A percentile compares a stretch with the other conserved stretches of the same genome.
These are phyloP conservation scores for Suncus etruscus DNA, from an alignment of 2,113 vertebrate species.

Conservation along the genomic window DNA sequence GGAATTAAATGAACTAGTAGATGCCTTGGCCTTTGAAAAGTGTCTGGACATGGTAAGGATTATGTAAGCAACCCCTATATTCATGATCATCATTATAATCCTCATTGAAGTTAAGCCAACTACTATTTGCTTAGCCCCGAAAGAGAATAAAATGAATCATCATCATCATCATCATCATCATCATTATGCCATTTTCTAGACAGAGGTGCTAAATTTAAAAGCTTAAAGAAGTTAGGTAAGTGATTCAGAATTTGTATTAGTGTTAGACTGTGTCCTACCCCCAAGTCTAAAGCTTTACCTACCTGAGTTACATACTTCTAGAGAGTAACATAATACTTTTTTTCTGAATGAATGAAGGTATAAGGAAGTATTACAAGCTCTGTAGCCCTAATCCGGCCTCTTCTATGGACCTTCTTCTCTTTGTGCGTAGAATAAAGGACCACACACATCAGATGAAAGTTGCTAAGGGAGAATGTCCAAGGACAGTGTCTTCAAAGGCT, in stretches of 20 bases:
- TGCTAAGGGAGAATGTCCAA: rapidly evolving
- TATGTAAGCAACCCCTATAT: no score
- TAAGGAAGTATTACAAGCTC: not conserved
- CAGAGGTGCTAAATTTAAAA: not conserved
- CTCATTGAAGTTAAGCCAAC: not conserved
- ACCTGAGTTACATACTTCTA: not conserved
- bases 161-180: not conserved
- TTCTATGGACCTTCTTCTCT: not conserved
- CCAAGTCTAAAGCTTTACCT: not conserved
- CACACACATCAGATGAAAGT: not conserved
- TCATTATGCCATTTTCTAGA: not conserved
- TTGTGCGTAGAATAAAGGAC: not conserved
- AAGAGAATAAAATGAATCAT: no score
- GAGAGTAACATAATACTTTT: not conserved
- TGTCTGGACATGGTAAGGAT: not conserved
- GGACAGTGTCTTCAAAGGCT: not conserved
- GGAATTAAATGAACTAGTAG: not conserved
- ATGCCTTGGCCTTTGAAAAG: not conserved
- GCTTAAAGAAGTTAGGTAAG: not conserved
- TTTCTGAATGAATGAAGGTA: not conserved
- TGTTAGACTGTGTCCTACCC: not conserved
- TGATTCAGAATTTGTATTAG: not conserved
- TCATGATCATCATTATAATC: not conserved
- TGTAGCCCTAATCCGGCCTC: not conserved
- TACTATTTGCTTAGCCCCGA: no score